Conservation (phyloP, 2,113 vertebrate genomes). For the Pterocles orientalis region DNA sequence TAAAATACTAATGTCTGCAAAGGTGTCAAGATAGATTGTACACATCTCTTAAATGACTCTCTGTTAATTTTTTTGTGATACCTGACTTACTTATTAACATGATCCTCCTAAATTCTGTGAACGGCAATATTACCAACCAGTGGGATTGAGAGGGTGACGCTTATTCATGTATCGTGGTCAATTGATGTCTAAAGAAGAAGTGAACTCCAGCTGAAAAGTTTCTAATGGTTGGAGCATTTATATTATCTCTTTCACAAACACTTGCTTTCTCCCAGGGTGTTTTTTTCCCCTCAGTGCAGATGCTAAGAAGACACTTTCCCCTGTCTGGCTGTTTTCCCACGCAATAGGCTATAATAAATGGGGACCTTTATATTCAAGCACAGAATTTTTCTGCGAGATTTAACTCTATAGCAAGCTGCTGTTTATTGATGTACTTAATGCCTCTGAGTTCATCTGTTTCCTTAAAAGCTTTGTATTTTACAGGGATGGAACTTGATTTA, state of each 20-base stretch:
- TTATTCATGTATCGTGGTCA: background rate
- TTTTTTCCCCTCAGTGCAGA: background rate
- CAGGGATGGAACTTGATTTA: background rate
- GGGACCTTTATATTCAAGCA: background rate
- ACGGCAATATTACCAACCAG: background rate
- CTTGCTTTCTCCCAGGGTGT: background rate
- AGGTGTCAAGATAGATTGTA: background rate
- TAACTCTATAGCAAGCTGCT: background rate
- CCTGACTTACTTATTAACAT: too few species aligned
- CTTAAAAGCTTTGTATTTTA: background rate
- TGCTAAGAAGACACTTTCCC: background rate
- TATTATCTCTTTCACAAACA: background rate
- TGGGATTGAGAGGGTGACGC: background rate
- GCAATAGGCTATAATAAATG: background rate
- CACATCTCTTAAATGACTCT: background rate
- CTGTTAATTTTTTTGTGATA: background rate
- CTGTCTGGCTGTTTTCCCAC: background rate
- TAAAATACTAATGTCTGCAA: background rate
- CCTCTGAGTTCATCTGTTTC: background rate
- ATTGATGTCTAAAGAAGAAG: background rate
- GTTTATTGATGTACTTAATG: background rate
- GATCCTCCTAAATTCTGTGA: background rate
- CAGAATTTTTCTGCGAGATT: background rate
- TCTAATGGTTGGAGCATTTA: background rate
- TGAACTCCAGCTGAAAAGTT: background rate